Percentiles rank a stretch among this genome's conserved stretches.
phyloP scores from a whole-genome alignment of 2,888 invertebrate species.

The Epinotia nisella region DNA sequence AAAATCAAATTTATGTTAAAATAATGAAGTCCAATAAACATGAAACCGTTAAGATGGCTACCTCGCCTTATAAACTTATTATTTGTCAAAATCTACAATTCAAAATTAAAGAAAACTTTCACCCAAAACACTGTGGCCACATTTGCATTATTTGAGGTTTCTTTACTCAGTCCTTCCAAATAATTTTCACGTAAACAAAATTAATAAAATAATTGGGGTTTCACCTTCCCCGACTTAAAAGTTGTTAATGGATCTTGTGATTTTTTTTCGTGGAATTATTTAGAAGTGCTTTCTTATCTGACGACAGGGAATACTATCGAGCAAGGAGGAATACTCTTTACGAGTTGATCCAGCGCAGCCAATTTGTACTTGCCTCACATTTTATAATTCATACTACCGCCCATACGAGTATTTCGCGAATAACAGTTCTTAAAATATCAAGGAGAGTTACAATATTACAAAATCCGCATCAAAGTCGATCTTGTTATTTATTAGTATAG shows the following conservation, averaged over 20 bases:
- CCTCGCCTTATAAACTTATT: conserved; percentile 66
- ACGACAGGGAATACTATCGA: background rate
- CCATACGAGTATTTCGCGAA: no score
- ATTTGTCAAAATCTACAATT: conserved; percentile 74
- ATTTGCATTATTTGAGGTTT: conserved; percentile 66
- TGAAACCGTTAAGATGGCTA: conserved; percentile 54
- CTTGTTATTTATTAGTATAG: no score
- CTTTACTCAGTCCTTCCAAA: conserved; percentile 50
- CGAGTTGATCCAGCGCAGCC: no score
- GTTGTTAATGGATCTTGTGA: no score
- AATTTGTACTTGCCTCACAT: no score
- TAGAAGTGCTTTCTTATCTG: background rate
- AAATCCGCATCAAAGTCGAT: no score
- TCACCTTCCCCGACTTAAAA: background rate
- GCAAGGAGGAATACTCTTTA: no score
- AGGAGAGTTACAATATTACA: no score
- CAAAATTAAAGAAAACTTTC: conserved; percentile 68
- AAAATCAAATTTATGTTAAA: background rate
- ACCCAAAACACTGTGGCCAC: conserved; percentile 53
- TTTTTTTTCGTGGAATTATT: no score
- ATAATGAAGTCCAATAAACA: conserved; percentile 58
- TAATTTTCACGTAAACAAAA: conserved; percentile 11
- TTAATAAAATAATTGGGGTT: conserved; percentile 12
- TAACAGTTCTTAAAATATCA: no score
- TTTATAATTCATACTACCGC: no score